Evolutionary conservation across 1,140 invertebrate species (phyloP).

Genomic region (Neodiprion fabricii): DNA sequence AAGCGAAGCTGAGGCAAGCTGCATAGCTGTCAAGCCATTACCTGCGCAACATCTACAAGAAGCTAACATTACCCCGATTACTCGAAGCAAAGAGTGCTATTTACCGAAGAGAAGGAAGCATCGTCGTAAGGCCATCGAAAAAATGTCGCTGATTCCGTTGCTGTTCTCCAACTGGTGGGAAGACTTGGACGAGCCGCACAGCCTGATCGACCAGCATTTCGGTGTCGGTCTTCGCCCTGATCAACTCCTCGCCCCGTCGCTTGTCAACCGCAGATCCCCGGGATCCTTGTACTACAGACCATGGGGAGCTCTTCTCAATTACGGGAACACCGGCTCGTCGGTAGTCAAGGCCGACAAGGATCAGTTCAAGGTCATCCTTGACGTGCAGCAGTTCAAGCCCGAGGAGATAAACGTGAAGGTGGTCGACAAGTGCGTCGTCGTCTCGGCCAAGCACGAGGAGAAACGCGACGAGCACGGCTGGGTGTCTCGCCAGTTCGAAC

Average conservation of each 20-base stretch:
- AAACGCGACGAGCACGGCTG: slow-evolving; percentile 76
- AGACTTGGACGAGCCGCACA: slow-evolving; percentile 41
- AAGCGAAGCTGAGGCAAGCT: neutral
- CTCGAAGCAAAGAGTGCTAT: neutral
- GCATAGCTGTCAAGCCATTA: slow-evolving; percentile 11
- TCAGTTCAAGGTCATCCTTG: slow-evolving; percentile 74
- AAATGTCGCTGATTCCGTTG: slow-evolving; percentile 58
- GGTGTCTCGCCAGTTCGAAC: slow-evolving; percentile 73
- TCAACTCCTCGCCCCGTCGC: slow-evolving; percentile 24
- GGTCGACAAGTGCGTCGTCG: slow-evolving; percentile 71
- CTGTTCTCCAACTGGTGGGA: slow-evolving; percentile 60
- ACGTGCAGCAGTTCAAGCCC: slow-evolving; percentile 86
- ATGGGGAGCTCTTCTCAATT: slow-evolving; percentile 31
- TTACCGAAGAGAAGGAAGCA: too few relatives aligned
- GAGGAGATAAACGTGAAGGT: slow-evolving; percentile 84
- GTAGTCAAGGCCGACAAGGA: slow-evolving; percentile 63
- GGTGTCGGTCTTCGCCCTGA: slow-evolving; percentile 36
- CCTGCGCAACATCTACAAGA: slow-evolving; percentile 15
- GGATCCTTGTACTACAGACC: slow-evolving; percentile 33
- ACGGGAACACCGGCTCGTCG: slow-evolving; percentile 45
- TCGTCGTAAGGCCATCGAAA: neutral
- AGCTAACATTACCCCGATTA: slow-evolving; percentile 7
- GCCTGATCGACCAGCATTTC: slow-evolving; percentile 47
- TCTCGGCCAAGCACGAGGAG: slow-evolving; percentile 79
- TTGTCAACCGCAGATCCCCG: slow-evolving; percentile 11